Conservation (phyloP, 2,797 vertebrate genomes). For the Chiroxiphia lanceolata region DNA sequence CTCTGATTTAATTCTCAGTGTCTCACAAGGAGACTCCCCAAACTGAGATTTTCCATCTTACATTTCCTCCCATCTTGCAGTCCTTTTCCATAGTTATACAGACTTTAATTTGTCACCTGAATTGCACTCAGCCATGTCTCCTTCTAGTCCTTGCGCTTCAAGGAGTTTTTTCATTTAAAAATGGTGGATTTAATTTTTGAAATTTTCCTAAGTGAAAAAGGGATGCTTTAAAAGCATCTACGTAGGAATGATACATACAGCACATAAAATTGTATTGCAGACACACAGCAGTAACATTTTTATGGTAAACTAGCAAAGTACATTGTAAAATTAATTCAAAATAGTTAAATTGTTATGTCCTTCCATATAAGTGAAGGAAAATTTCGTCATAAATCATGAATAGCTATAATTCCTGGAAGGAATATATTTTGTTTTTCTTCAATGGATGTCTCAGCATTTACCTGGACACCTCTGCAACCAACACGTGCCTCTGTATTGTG, state of each 20-base stretch:
- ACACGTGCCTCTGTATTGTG: not conserved
- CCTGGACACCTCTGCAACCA: not conserved
- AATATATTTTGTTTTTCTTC: not conserved
- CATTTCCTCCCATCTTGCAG: not conserved
- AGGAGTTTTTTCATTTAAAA: not conserved
- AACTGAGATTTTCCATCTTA: not conserved
- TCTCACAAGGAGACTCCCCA: not conserved
- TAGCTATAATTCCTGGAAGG: not conserved
- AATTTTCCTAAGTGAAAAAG: not conserved
- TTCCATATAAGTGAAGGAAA: not conserved
- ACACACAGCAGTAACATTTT: not conserved
- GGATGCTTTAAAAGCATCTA: not conserved
- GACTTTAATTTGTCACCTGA: constrained; percentile 6
- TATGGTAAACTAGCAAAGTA: not conserved
- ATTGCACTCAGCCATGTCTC: not conserved
- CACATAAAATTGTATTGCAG: not conserved
- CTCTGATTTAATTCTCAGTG: not conserved
- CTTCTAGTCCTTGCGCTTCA: not conserved
- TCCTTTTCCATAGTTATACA: not conserved
- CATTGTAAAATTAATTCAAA: not conserved
- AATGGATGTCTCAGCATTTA: not conserved
- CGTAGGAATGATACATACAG: not conserved
- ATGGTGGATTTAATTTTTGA: not conserved
- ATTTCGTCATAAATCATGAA: not conserved
- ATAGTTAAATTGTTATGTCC: not conserved